Percentiles rank a stretch among this genome's conserved stretches.
Evolutionary conservation across 2,113 vertebrate genomes (phyloP).

Genomic region (Elephas maximus): DNA sequence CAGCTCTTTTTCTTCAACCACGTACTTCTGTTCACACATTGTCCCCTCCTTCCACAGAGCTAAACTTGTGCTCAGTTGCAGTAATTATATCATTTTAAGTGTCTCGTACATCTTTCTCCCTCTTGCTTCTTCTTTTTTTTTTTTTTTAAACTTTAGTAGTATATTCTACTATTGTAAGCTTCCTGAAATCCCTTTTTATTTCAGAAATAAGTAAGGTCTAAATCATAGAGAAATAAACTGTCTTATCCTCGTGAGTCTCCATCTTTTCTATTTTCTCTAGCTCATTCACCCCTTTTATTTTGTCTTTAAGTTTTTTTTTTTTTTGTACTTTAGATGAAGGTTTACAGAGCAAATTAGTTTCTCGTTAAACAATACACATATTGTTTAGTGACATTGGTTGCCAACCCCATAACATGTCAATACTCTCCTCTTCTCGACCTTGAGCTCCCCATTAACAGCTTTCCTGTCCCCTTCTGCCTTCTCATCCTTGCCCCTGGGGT

Average conservation of each 20-base stretch:
- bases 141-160: not conserved
- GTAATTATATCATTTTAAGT: not conserved
- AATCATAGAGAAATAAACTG: constrained; percentile 38
- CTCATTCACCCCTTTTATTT: not conserved
- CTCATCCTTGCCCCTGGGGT: too few relatives aligned
- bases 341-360: too few relatives aligned
- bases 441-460: too few relatives aligned
- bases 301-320: not conserved
- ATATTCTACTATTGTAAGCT: not conserved
- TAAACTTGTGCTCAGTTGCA: not conserved
- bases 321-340: too few relatives aligned
- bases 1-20: constrained; percentile 26
- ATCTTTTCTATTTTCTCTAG: not conserved
- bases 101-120: not conserved
- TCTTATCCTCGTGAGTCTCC: not conserved
- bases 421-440: too few relatives aligned
- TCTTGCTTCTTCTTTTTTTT: not conserved
- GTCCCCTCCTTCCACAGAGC: not conserved
- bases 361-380: too few relatives aligned
- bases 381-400: too few relatives aligned
- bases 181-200: not conserved
- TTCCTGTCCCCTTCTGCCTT: too few relatives aligned
- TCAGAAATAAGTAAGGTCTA: not conserved
- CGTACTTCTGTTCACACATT: not conserved
- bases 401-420: too few relatives aligned